Percentiles rank a stretch among this genome's conserved stretches.
phyloP scores from a whole-genome alignment of 2,797 vertebrate species.

The Tympanoctomys barrerae region DNA sequence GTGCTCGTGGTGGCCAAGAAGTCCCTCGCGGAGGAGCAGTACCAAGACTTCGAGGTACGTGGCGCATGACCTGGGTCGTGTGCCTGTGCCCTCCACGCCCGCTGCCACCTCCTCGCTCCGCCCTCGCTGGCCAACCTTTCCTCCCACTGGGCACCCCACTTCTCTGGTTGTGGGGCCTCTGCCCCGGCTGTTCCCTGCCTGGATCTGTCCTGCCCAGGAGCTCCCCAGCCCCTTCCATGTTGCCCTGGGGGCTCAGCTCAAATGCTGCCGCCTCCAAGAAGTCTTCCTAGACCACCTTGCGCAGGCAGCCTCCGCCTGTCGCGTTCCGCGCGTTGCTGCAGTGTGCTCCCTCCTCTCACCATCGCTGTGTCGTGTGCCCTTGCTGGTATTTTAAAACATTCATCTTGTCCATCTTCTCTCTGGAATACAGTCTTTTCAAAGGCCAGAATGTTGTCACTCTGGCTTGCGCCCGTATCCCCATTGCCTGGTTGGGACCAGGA shows the following conservation, averaged over 20 bases:
- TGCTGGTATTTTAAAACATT: accelerated
- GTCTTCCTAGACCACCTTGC: background rate
- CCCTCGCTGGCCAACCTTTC: accelerated
- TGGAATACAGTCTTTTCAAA: background rate
- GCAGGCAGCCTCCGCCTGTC: background rate
- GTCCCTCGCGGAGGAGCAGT: slow-evolving; percentile 97
- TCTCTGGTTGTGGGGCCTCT: background rate
- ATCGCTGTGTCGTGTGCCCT: accelerated
- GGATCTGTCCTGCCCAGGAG: background rate
- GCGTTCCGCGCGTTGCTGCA: accelerated
- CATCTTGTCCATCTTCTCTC: background rate
- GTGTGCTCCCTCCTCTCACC: background rate
- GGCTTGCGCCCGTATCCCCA: background rate
- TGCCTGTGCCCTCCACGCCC: background rate
- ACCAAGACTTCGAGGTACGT: slow-evolving; percentile 98
- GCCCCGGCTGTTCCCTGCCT: background rate
- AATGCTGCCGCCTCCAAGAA: background rate
- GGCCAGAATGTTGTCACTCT: background rate
- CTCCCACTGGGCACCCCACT: accelerated
- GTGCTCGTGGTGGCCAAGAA: slow-evolving; percentile 98
- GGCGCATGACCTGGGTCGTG: accelerated
- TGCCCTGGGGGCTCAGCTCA: background rate
- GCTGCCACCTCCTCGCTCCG: accelerated
- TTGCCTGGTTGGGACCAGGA: background rate
- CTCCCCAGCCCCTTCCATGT: accelerated